Evolutionary conservation across 37 sponge, comb jelly and placozoan species (phyloP).

Genomic region (Crambe crambe): DNA sequence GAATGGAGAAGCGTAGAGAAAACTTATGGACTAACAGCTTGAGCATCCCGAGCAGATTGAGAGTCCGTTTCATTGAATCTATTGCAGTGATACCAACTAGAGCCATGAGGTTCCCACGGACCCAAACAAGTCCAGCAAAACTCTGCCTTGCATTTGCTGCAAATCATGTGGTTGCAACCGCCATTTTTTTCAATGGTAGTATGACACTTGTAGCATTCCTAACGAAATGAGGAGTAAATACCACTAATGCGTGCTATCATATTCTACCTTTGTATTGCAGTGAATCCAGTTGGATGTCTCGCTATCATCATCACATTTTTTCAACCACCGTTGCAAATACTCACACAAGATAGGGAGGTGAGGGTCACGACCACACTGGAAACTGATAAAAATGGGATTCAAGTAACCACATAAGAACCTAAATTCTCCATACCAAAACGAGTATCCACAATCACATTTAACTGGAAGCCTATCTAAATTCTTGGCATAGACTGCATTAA

Average conservation of each 20-base stretch:
- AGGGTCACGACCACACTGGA: slow-evolving; percentile 58
- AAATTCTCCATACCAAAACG: slow-evolving; percentile 80
- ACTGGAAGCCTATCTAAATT: slow-evolving; percentile 56
- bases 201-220: slow-evolving; percentile 92
- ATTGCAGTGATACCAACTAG: slow-evolving; percentile 96
- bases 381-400: slow-evolving; percentile 7
- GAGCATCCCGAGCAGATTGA: slow-evolving; percentile 71
- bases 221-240: background rate
- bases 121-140: slow-evolving; percentile 95
- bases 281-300: slow-evolving; percentile 95
- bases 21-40: slow-evolving; percentile 52
- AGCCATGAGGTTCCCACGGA: slow-evolving; percentile 92
- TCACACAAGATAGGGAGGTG: slow-evolving; percentile 64
- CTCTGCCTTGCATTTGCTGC: slow-evolving; percentile 76
- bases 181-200: slow-evolving; percentile 96
- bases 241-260: background rate
- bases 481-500: slow-evolving; percentile 63
- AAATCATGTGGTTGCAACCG: slow-evolving; percentile 95
- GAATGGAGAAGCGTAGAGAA: slow-evolving; percentile 1
- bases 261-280: slow-evolving; percentile 80
- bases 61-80: slow-evolving; percentile 81
- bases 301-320: slow-evolving; percentile 95
- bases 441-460: slow-evolving; percentile 71
- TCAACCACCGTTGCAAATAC: slow-evolving; percentile 75
- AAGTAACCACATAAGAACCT: background rate